Conservation (phyloP, 2,113 vertebrate species). For the Brevimyrus niger region DNA sequence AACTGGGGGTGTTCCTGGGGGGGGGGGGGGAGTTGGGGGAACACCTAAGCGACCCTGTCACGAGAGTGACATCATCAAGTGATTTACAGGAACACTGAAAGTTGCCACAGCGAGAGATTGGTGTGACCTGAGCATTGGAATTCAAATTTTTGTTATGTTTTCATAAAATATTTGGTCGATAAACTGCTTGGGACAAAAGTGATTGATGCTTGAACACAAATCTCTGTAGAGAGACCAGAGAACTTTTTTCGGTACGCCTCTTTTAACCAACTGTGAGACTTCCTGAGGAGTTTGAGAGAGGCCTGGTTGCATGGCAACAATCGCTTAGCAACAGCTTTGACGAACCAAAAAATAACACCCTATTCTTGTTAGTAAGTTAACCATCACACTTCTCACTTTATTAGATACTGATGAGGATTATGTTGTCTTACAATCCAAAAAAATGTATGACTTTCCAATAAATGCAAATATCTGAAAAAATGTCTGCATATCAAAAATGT, state of each 20-base stretch:
- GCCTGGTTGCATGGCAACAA: conserved; percentile 11
- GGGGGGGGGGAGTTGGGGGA: no score
- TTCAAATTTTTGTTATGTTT: neutral
- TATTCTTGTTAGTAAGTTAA: neutral
- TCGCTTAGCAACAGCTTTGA: neutral
- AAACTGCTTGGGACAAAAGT: neutral
- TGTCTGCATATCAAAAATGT: neutral
- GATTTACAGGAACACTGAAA: neutral
- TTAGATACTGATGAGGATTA: neutral
- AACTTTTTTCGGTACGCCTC: neutral
- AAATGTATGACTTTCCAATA: neutral
- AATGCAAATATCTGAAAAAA: neutral
- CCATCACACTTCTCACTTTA: neutral
- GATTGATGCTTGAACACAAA: neutral
- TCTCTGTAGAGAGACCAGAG: neutral
- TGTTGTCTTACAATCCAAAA: neutral
- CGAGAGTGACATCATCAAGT: neutral
- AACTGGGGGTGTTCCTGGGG: neutral
- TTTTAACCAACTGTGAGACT: neutral
- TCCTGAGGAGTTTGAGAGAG: neutral
- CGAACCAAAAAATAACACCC: conserved; percentile 11
- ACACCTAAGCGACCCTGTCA: no score
- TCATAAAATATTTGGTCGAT: neutral
- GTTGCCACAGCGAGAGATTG: neutral
- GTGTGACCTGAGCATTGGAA: neutral